Base-by-base conservation (phyloP, 1,140 invertebrate genomes). In the Listronotus oregonensis region DNA sequence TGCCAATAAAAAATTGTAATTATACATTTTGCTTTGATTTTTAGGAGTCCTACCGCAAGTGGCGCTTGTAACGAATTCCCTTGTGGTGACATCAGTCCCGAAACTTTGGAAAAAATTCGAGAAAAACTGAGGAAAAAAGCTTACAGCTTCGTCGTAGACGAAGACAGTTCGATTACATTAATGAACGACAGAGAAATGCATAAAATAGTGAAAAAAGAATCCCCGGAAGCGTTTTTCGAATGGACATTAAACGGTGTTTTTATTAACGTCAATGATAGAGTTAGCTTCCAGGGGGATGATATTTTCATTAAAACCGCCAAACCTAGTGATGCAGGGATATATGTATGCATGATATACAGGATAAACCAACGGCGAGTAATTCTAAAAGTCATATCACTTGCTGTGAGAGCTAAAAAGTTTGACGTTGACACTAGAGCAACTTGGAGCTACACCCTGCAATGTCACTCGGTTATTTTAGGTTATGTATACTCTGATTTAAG, bases 201-300 rank as follows among this genome's bases (percentile, higher is more conserved):
- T 11, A 69, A 78, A 52, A 54, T 46, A 6, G 73, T 85, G 17
- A 61, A 11, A 6, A 67, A 39, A 8, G 81, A 85, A 72, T 83
- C 84, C 1, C 79, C 82, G 0, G 73, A 80, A 60, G 75, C 80
- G 5, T 72, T 76, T 46, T 78, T 82, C 31, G 73, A 76, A 34
- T 85, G 84, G 84, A 82, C 82, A 3, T 76, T 80, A 27, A 84
- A 84, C 73, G 82, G 82, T 21, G 68, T 81, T n/a, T 79, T 79
- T 57, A 43, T 84, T 1, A 50, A 76, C n/a, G 51, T 73, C 3
- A 75, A 80, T 43, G 54, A 62, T 14, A 75, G 73, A 69, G 55
- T 80, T 10, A 21, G 67, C 8, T 71, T 81, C 15, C 61, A n/a
- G 46, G 68, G 77, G 34, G 63, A 81, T 55, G 69, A 80, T 72